Percentiles rank a stretch among this genome's conserved stretches.
Conservation (phyloP, 2,797 vertebrate genomes). For the Aulostomus chinensis region DNA sequence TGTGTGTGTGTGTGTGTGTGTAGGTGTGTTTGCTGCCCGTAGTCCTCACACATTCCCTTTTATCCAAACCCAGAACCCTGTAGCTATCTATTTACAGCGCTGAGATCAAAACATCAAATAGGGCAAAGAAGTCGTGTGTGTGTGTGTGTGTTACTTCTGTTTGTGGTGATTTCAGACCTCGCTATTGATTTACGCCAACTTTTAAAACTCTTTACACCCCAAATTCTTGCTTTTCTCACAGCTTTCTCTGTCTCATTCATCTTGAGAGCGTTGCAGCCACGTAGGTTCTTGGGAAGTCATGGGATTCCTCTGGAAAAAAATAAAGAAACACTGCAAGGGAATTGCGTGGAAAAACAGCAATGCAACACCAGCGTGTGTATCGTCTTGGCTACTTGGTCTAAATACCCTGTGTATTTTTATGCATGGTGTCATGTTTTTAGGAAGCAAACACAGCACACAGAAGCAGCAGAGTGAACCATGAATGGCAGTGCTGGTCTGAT, state of each 20-base stretch:
- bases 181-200: conserved; percentile 28
- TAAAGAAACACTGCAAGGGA: conserved; percentile 16
- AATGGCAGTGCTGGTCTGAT: no score
- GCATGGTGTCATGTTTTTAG: no score
- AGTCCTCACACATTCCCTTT: conserved; percentile 1
- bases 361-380: neutral
- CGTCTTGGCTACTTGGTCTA: conserved; percentile 1
- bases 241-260: conserved; percentile 17
- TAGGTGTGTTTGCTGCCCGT: conserved; percentile 8
- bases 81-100: conserved; percentile 38
- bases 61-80: conserved; percentile 36
- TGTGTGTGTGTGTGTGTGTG: conserved; percentile 4
- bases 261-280: conserved; percentile 12
- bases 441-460: no score
- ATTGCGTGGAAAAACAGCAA: neutral
- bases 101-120: conserved; percentile 21
- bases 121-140: conserved; percentile 6
- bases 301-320: conserved; percentile 20
- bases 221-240: conserved; percentile 20
- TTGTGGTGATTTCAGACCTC: conserved; percentile 3
- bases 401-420: no score
- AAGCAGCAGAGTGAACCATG: no score
- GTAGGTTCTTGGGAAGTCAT: conserved; percentile 20
- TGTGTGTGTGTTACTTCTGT: conserved; percentile 2
- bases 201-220: neutral